Percentiles rank a stretch among this genome's conserved stretches.
Conservation (phyloP, 2,888 invertebrate species). For the Eristalis tenax region DNA sequence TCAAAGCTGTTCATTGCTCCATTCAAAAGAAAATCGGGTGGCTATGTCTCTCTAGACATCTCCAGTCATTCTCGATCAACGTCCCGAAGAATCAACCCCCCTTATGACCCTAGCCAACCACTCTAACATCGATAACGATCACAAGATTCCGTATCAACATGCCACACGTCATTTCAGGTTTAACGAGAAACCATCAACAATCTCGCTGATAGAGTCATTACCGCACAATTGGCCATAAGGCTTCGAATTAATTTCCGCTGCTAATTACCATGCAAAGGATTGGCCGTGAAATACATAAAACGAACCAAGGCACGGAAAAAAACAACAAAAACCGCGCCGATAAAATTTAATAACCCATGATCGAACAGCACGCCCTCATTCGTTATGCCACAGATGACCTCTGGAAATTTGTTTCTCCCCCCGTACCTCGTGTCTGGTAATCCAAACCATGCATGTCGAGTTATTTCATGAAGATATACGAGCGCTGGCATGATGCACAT, state of each 20-base stretch:
- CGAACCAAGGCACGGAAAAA: background rate
- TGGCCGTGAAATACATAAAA: conserved; percentile 25
- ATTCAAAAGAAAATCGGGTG: no score
- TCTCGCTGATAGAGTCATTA: conserved; percentile 46
- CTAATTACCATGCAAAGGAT: conserved; percentile 53
- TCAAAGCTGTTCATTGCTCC: no score
- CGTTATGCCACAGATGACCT: conserved; percentile 64
- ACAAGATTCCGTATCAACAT: background rate
- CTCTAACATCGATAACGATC: background rate
- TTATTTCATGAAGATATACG: conserved; percentile 53
- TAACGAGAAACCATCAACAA: background rate
- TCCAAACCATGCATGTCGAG: conserved; percentile 58
- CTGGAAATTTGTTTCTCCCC: conserved; percentile 31
- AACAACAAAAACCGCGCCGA: conserved; percentile 23
- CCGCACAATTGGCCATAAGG: conserved; percentile 51
- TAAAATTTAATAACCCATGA: conserved; percentile 44
- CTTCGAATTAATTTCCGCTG: conserved; percentile 41
- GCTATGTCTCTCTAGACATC: no score
- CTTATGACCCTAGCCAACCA: background rate
- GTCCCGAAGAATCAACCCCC: background rate
- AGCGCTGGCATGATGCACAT: conserved; percentile 53
- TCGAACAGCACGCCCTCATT: conserved; percentile 60
- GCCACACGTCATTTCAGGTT: background rate
- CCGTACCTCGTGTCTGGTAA: background rate
- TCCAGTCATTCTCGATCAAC: background rate